A percentile compares a stretch with the other conserved stretches of the same genome.
These are phyloP conservation scores for Melospiza georgiana DNA, from an alignment of 2,113 vertebrate genomes.

Conservation along the genomic window DNA sequence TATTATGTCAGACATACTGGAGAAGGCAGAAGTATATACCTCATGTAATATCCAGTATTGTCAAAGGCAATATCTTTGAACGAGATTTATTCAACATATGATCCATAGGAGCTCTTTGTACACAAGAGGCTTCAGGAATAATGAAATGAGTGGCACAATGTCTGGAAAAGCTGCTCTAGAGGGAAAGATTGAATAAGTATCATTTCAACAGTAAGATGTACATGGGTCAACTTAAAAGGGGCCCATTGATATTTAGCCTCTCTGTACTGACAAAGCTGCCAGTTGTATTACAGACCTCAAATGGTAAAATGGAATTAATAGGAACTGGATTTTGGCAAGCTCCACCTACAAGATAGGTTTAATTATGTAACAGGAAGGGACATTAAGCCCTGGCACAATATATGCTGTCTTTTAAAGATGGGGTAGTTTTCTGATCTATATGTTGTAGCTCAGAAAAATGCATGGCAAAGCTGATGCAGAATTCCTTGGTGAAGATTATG, in stretches of 20 bases:
- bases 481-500: background rate
- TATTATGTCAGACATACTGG: background rate
- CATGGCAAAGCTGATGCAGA: background rate
- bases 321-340: background rate
- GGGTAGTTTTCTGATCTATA: background rate
- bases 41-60: background rate
- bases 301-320: background rate
- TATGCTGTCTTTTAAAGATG: background rate
- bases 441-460: background rate
- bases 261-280: background rate
- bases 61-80: background rate
- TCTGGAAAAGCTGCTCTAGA: constrained; percentile 1
- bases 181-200: background rate
- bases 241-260: background rate
- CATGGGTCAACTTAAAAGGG: background rate
- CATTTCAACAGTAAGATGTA: background rate
- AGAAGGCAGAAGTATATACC: background rate
- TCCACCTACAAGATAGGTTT: background rate
- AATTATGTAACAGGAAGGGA: background rate
- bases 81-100: background rate
- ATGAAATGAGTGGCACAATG: background rate
- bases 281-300: background rate
- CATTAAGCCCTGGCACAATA: background rate
- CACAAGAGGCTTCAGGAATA: background rate
- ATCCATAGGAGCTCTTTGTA: background rate